Percentiles rank a stretch among this genome's conserved stretches.
Conservation (phyloP, 2,113 vertebrate genomes). For the Grammomys surdaster region DNA sequence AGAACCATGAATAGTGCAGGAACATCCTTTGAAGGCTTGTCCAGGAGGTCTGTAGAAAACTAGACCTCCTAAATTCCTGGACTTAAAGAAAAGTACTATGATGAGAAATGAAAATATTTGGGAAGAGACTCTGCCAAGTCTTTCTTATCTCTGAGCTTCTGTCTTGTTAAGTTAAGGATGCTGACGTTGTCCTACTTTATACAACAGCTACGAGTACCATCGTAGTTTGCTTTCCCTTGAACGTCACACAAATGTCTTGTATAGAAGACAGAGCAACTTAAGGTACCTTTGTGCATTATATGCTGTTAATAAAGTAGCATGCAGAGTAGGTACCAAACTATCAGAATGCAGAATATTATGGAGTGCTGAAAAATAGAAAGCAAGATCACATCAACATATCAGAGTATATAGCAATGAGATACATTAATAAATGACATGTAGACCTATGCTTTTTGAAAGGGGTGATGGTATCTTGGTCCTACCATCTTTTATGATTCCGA, state of each 20-base stretch:
- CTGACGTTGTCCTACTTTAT: background rate
- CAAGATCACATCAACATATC: constrained; percentile 43
- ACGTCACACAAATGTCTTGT: background rate
- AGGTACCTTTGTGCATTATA: background rate
- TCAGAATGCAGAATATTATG: background rate
- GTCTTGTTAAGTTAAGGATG: constrained; percentile 23
- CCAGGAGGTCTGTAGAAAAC: constrained; percentile 58
- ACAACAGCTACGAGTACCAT: background rate
- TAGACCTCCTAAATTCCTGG: constrained; percentile 50
- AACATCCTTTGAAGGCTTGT: constrained; percentile 77
- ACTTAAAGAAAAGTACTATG: constrained; percentile 3
- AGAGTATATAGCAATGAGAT: constrained; percentile 56
- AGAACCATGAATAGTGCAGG: constrained; percentile 70
- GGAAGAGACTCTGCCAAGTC: constrained; percentile 23
- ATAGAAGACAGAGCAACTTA: constrained; percentile 33
- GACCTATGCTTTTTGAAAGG: constrained; percentile 50
- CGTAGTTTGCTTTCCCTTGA: background rate
- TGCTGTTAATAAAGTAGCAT: constrained; percentile 41
- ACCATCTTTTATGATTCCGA: constrained; percentile 25
- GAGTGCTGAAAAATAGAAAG: background rate
- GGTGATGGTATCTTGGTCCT: background rate
- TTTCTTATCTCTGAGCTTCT: constrained; percentile 1
- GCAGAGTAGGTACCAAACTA: constrained; percentile 47
- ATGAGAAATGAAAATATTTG: constrained; percentile 43
- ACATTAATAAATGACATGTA: constrained; percentile 33